These are phyloP conservation scores for Pyrgus malvae DNA, from an alignment of 2,888 invertebrate genomes.

Conservation along the genomic window DNA sequence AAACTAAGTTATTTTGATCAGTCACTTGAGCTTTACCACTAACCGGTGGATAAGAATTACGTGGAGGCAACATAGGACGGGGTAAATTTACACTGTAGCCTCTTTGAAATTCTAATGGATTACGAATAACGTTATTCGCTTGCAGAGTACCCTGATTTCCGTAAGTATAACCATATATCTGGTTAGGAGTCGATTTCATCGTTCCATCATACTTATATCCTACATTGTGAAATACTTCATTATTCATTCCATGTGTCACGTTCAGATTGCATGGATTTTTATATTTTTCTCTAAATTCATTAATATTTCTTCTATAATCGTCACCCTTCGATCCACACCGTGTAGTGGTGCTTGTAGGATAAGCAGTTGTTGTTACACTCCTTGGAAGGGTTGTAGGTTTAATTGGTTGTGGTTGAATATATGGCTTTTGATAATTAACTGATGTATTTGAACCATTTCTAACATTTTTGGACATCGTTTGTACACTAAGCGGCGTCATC, in stretches of 20 bases:
- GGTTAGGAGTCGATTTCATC: slow-evolving; percentile 68
- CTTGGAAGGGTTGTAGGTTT: slow-evolving; percentile 77
- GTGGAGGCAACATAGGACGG: slow-evolving; percentile 82
- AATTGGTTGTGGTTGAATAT: slow-evolving; percentile 60
- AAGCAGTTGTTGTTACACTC: slow-evolving; percentile 72
- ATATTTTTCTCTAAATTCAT: slow-evolving; percentile 84
- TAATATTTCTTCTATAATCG: slow-evolving; percentile 82
- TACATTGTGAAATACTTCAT: slow-evolving; percentile 73
- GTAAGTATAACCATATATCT: slow-evolving; percentile 77
- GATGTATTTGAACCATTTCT: slow-evolving; percentile 68
- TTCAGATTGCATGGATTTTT: slow-evolving; percentile 78
- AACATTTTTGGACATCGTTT: slow-evolving; percentile 58
- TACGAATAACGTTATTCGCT: slow-evolving; percentile 76
- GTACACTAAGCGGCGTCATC: slow-evolving; percentile 58
- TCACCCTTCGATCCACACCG: slow-evolving; percentile 72
- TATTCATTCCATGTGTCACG: slow-evolving; percentile 56
- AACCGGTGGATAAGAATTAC: slow-evolving; percentile 84
- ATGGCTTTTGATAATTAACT: slow-evolving; percentile 74
- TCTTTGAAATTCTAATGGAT: slow-evolving; percentile 81
- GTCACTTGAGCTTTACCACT: slow-evolving; percentile 80
- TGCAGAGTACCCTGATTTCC: slow-evolving; percentile 80
- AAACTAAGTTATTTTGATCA: slow-evolving; percentile 74
- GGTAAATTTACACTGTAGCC: slow-evolving; percentile 80
- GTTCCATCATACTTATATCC: slow-evolving; percentile 71
- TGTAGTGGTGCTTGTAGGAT: slow-evolving; percentile 70